Percentiles rank a stretch among this genome's conserved stretches.
phyloP scores from a whole-genome alignment of 2,888 invertebrate species.

The Agonopterix alstromeriana region DNA sequence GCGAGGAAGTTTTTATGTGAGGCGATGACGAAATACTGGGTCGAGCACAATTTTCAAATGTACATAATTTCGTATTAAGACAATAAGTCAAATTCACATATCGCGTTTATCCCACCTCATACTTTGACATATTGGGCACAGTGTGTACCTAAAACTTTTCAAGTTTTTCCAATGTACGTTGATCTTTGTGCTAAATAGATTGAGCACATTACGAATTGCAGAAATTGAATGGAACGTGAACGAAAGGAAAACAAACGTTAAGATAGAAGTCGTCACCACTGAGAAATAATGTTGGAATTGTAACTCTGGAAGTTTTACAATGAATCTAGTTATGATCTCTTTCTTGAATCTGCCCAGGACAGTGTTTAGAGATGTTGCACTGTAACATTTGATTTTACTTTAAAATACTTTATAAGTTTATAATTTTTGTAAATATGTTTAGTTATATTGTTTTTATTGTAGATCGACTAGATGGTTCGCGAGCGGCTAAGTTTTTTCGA shows the following conservation, averaged over 20 bases:
- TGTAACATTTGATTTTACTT: slow-evolving; percentile 49
- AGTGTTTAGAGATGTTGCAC: slow-evolving; percentile 68
- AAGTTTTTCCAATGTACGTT: not conserved
- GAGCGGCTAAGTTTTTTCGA: slow-evolving; percentile 47
- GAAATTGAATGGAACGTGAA: not conserved
- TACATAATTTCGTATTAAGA: slow-evolving; percentile 51
- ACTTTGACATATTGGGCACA: slow-evolving; percentile 35
- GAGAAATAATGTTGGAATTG: too few species aligned
- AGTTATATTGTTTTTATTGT: slow-evolving; percentile 40
- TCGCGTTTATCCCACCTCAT: slow-evolving; percentile 59
- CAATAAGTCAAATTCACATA: slow-evolving; percentile 70
- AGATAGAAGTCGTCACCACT: too few species aligned
- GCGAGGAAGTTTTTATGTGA: slow-evolving; percentile 30
- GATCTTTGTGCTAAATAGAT: too few species aligned
- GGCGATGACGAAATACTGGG: slow-evolving; percentile 60
- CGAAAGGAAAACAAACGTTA: too few species aligned
- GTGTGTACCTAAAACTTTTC: slow-evolving; percentile 21
- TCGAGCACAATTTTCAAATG: slow-evolving; percentile 58
- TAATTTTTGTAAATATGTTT: slow-evolving; percentile 64
- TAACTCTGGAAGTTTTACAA: slow-evolving; percentile 4
- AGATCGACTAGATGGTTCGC: slow-evolving; percentile 33
- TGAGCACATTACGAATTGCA: not conserved
- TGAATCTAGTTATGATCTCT: slow-evolving; percentile 76
- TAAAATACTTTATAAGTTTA: slow-evolving; percentile 49
- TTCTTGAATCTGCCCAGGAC: slow-evolving; percentile 73